Conservation (phyloP, 2,113 vertebrate species). For the Spilogale gracilis region DNA sequence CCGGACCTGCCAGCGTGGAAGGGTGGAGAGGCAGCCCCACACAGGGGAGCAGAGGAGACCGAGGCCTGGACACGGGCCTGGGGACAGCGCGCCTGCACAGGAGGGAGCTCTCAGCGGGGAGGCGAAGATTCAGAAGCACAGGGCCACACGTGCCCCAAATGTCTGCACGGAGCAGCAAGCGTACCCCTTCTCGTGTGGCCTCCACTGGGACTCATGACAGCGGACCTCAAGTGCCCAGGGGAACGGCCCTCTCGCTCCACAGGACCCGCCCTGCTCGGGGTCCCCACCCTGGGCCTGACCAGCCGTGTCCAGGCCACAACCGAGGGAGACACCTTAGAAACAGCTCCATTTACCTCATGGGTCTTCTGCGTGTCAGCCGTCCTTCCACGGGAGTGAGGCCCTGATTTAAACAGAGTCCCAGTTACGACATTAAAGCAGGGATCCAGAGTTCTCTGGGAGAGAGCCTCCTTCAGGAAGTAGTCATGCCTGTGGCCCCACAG, state of each 20-base stretch:
- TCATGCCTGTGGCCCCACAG: neutral
- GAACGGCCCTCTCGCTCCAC: fast-evolving
- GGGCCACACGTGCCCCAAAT: fast-evolving
- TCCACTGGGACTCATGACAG: neutral
- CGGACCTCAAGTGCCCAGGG: neutral
- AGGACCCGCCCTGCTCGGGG: fast-evolving
- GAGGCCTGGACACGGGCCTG: no score
- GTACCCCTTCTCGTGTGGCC: neutral
- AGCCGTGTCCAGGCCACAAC: neutral
- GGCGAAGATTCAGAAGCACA: no score
- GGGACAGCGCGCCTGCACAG: no score
- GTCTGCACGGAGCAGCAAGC: neutral
- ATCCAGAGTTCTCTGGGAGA: no score
- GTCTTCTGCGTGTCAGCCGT: slow-evolving; percentile 67
- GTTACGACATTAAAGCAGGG: neutral
- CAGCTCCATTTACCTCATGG: slow-evolving; percentile 80
- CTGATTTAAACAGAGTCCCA: slow-evolving; percentile 67
- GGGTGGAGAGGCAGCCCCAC: neutral
- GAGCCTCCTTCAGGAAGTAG: neutral
- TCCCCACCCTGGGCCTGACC: fast-evolving
- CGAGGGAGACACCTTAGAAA: neutral
- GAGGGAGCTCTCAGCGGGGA: neutral
- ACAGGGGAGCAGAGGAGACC: neutral
- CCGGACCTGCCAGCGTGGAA: fast-evolving
- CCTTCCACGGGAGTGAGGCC: slow-evolving; percentile 73